A percentile compares a stretch with the other conserved stretches of the same genome.
Evolutionary conservation across 2,888 invertebrate genomes (phyloP).

Genomic region (Psococerastis gibbosa): DNA sequence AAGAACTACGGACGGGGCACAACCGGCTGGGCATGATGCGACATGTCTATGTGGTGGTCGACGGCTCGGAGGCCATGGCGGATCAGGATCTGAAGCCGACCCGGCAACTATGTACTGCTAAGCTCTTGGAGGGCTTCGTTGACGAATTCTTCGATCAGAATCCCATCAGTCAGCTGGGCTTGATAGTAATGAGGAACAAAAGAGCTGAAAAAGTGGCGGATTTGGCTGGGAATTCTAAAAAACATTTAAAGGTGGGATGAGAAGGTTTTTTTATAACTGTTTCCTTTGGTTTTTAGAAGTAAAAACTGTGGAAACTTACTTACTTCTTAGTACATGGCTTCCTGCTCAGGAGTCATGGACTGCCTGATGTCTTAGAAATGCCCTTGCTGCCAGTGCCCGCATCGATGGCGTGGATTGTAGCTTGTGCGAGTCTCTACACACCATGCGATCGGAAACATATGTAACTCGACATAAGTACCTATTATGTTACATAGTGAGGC

Average conservation of each 20-base stretch:
- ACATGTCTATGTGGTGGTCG: constrained; percentile 77
- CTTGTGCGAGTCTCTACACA: too few species aligned
- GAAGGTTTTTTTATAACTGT: too few species aligned
- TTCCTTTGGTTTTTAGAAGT: too few species aligned
- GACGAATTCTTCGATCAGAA: constrained; percentile 98
- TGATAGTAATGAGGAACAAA: constrained; percentile 82
- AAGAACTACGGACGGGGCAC: constrained; percentile 48
- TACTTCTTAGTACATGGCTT: too few species aligned
- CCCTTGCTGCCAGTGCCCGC: too few species aligned
- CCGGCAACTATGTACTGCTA: constrained; percentile 65
- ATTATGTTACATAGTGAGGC: too few species aligned
- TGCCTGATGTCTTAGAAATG: too few species aligned
- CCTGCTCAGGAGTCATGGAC: too few species aligned
- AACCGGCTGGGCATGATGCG: constrained; percentile 97
- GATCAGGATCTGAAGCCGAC: constrained; percentile 92
- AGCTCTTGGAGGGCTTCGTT: constrained; percentile 82
- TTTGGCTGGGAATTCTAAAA: constrained; percentile 66
- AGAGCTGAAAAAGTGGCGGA: constrained; percentile 84
- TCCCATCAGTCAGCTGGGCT: constrained; percentile 91
- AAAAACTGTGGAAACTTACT: too few species aligned
- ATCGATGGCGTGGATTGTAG: too few species aligned
- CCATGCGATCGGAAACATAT: too few species aligned
- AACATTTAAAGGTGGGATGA: constrained; percentile 60
- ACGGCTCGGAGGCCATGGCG: constrained; percentile 87
- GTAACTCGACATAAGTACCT: too few species aligned